Evolutionary conservation across 2,888 invertebrate genomes (phyloP).

Genomic region (Kuschelorhynchus macadamiae): DNA sequence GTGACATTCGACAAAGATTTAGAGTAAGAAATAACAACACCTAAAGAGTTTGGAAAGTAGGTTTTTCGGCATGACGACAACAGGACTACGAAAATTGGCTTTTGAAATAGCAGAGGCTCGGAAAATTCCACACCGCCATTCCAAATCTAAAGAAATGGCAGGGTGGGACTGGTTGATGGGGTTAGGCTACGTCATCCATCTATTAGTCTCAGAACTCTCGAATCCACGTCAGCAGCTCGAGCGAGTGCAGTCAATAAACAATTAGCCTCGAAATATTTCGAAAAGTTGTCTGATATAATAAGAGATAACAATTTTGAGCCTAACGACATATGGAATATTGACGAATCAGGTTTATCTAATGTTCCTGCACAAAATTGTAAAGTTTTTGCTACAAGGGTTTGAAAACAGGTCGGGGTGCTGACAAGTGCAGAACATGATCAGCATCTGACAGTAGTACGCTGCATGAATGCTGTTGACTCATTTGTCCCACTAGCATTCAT

Average conservation of each 20-base stretch:
- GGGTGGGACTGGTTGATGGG: slow-evolving; percentile 18
- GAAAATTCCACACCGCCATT: neutral
- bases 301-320: slow-evolving; percentile 15
- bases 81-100: slow-evolving; percentile 21
- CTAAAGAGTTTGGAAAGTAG: slow-evolving; percentile 18
- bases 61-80: slow-evolving; percentile 29
- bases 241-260: neutral
- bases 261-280: too few species aligned
- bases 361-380: slow-evolving; percentile 1
- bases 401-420: slow-evolving; percentile 17
- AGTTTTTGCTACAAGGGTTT: neutral
- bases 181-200: slow-evolving; percentile 6
- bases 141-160: slow-evolving; percentile 5
- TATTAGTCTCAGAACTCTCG: slow-evolving; percentile 4
- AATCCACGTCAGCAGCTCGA: slow-evolving; percentile 27
- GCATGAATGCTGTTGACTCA: slow-evolving; percentile 7
- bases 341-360: slow-evolving; percentile 9
- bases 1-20: slow-evolving; percentile 29
- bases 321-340: slow-evolving; percentile 15
- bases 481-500: slow-evolving; percentile 11
- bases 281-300: too few species aligned
- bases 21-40: slow-evolving; percentile 19
- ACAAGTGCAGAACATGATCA: slow-evolving; percentile 11
- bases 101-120: slow-evolving; percentile 24
- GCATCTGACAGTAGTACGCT: neutral